Percentiles rank a stretch among this genome's conserved stretches.
Evolutionary conservation across 2,113 vertebrate genomes (phyloP).

Genomic region (Chloropsis cyanopogon): DNA sequence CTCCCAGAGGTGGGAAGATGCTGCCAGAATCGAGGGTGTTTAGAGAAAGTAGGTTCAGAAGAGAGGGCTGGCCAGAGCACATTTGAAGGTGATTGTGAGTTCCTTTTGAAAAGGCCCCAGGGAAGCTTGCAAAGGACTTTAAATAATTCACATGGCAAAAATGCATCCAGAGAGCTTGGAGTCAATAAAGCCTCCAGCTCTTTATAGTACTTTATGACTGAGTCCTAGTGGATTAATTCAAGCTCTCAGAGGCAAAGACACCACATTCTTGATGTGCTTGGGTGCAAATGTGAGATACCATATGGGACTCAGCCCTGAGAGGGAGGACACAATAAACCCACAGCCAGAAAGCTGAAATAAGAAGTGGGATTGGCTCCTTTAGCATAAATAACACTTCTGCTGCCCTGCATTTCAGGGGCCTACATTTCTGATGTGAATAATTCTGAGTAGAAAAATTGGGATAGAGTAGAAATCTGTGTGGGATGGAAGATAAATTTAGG

Average conservation of each 20-base stretch:
- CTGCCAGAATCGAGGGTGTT: neutral
- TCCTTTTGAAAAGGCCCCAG: conserved; percentile 30
- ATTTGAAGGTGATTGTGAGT: neutral
- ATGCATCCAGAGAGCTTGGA: conserved; percentile 1
- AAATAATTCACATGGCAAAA: conserved; percentile 47
- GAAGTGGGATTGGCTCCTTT: conserved; percentile 7
- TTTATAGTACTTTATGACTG: neutral
- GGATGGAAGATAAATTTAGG: conserved; percentile 61
- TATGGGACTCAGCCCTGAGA: neutral
- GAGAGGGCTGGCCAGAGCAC: neutral
- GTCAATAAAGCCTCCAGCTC: conserved; percentile 48
- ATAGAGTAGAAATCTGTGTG: conserved; percentile 29
- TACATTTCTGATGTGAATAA: conserved; percentile 47
- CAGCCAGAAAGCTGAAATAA: conserved; percentile 8
- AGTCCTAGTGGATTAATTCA: conserved; percentile 33
- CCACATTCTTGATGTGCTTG: neutral
- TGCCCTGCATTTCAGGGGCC: conserved; percentile 18
- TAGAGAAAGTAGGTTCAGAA: neutral
- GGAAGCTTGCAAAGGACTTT: neutral
- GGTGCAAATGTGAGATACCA: conserved; percentile 52
- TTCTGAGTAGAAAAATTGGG: conserved; percentile 29
- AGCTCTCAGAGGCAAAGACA: neutral
- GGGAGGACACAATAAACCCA: conserved; percentile 17
- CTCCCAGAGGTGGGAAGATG: neutral
- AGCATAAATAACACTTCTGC: conserved; percentile 44